Evolutionary conservation across 2,888 invertebrate species (phyloP), one percentile per base, ranked within the genome.

Genomic region (Drosophila affinis): DNA sequence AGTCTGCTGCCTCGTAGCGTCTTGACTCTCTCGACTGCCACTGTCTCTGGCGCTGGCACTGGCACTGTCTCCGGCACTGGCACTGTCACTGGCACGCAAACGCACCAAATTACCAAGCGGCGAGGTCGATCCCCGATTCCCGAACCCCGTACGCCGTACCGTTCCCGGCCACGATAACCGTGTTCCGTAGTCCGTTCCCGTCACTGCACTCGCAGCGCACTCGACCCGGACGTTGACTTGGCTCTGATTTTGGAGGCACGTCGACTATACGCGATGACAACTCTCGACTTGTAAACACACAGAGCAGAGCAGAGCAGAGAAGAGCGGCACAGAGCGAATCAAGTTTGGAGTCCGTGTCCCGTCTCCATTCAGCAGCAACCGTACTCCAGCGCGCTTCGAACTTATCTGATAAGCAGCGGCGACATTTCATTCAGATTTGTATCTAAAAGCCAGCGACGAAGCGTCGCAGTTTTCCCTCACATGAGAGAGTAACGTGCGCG

Each of bases 381-480:
- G 72, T 75, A 74, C 72, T 72, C 72, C 75, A 72, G 74, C 89
- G 81, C 89, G 89, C 58, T 85, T 85, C 67, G 63, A 81, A 85
- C 82, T 85, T 89, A 79, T 86, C 85, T 86, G 85, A 86, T 86
- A 86, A 86, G 86, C 85, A 70, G 70, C 74, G 52, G 72, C 88
- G 87, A 86, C 88, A 87, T 72, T 83, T 67, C 87, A 83, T 88
- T 88, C 81, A 85, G 89, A 85, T 85, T 84, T 88, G 68, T 87
- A 81, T 88, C 87, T 85, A 71, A 67, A 76, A 59, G 57, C 63
- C 55, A 63, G 65, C 73, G 58, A 53, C 71, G 72, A 24, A 64
- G 70, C 62, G 72, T 48, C 54, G 47, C 68, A n/a, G 63, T 74
- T 70, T 74, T 58, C 74, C 68, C 69, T 45, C 65, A 56, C 65